These are phyloP conservation scores for Furnarius figulus DNA, from an alignment of 2,113 vertebrate species.

Conservation along the genomic window DNA sequence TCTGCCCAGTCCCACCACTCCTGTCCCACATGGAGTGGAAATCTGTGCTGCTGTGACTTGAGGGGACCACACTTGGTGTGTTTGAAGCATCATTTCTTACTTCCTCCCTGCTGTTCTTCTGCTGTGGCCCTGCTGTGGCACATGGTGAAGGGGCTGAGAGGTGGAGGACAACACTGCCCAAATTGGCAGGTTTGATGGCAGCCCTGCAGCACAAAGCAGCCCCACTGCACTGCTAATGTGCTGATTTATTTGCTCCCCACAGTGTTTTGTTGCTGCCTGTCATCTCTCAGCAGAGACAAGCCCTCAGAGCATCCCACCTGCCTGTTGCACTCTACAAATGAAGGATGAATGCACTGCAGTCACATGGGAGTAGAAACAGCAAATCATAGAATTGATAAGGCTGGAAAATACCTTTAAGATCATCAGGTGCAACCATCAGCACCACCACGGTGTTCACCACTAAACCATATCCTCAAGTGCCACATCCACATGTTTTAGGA, in stretches of 20 bases:
- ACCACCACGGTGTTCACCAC: neutral
- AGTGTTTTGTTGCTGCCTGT: neutral
- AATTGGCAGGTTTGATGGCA: neutral
- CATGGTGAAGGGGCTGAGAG: neutral
- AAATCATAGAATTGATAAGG: rapidly evolving
- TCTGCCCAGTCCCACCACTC: neutral
- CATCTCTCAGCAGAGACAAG: neutral
- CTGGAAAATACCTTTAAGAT: neutral
- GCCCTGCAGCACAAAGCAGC: neutral
- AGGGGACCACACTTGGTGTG: neutral
- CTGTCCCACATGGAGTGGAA: rapidly evolving
- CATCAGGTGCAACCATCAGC: neutral
- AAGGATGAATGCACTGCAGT: neutral
- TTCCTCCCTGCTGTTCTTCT: neutral
- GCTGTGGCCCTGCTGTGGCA: neutral
- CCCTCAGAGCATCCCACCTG: neutral
- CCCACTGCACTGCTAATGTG: neutral
- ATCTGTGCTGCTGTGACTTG: neutral
- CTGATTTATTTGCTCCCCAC: neutral
- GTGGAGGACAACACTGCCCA: neutral
- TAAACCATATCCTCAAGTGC: neutral
- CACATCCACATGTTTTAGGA: neutral
- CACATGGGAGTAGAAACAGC: neutral
- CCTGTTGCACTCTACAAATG: neutral
- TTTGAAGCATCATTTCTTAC: neutral